A percentile compares a stretch with the other conserved stretches of the same genome.
Evolutionary conservation across 1,140 invertebrate genomes (phyloP).

Genomic region (Cotesia chilonis): DNA sequence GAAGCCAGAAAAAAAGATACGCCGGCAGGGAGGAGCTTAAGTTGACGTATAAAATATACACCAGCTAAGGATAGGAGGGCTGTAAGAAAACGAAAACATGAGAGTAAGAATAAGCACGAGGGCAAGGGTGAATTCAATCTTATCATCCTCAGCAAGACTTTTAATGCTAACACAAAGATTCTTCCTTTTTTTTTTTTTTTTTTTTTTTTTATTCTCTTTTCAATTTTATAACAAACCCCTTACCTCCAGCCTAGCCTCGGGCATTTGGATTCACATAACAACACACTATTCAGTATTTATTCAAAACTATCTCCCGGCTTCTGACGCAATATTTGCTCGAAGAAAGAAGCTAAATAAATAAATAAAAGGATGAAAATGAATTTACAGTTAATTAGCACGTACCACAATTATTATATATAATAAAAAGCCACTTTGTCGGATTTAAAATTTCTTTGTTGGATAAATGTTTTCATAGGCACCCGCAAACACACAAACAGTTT

Average conservation of each 20-base stretch:
- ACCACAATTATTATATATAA: too few relatives aligned
- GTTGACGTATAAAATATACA: constrained; percentile 21
- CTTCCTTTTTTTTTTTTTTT: not conserved
- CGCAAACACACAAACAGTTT: too few relatives aligned
- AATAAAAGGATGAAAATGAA: not conserved
- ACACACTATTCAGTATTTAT: too few relatives aligned
- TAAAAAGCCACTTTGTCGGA: too few relatives aligned
- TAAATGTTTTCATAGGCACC: too few relatives aligned
- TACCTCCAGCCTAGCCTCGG: not conserved
- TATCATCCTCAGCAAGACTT: constrained; percentile 11
- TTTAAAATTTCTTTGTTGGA: too few relatives aligned
- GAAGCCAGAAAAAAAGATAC: constrained; percentile 1
- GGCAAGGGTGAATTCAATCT: constrained; percentile 23
- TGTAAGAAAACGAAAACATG: not conserved
- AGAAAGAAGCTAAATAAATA: not conserved
- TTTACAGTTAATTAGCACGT: too few relatives aligned
- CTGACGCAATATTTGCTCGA: too few relatives aligned
- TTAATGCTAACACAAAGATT: constrained; percentile 19
- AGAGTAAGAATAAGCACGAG: constrained; percentile 13
- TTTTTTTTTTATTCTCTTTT: not conserved
- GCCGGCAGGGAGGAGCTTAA: not conserved
- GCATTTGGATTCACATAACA: not conserved
- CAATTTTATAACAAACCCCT: not conserved
- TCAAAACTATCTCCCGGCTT: too few relatives aligned
- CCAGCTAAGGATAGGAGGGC: not conserved